Base-by-base conservation (phyloP, 2,797 vertebrate species). In the Lutjanus campechanus region DNA sequence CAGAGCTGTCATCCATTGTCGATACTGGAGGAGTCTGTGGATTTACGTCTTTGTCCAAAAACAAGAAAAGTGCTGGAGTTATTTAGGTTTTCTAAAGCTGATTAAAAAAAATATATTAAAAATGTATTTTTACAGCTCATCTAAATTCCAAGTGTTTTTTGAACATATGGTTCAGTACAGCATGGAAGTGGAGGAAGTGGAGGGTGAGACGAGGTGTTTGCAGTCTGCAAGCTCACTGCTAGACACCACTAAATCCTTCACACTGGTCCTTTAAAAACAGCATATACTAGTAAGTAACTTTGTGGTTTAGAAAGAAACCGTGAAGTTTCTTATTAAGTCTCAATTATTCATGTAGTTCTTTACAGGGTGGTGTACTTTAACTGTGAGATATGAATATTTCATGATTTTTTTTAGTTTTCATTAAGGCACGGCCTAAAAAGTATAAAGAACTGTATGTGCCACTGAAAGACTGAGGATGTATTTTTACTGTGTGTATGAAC, bases 301-400 rank as follows among this genome's bases (percentile, higher is more conserved):
- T 62, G 56, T 51, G 62, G 55, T 85, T 86, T 53, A 69, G 56
- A 74, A 77, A 77, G 59, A 81, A 81, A 82, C 77, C 77, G 85
- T 40, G 60, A 83, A 81, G 79, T 86, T 88, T 86, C 49, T 80
- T 65, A 88, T 81, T 77, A 85, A 67, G 70, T 29, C 69, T 88
- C 69, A 79, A 84, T 91, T 87, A 92, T 92, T 84, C 70, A 88
- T 86, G 68, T 29, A 82, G 54, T 59, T 86, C 40, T 88, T 86
- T 69, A 69, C 61, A 84, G 49, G 63, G 50, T 16, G 25, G 67
- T 86, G 76, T 86, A 70, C 43, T 87, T 72, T 47, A 78, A 89
- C 75, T 81, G 51, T 65, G 44, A 62, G 51, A 82, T 60, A 84
- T 90, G 2, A 61, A 87, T 90, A 71, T 89, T 92, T 90, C 61